phyloP scores from a whole-genome alignment of 2,113 vertebrate genomes.

The Neolamprologus longior region DNA sequence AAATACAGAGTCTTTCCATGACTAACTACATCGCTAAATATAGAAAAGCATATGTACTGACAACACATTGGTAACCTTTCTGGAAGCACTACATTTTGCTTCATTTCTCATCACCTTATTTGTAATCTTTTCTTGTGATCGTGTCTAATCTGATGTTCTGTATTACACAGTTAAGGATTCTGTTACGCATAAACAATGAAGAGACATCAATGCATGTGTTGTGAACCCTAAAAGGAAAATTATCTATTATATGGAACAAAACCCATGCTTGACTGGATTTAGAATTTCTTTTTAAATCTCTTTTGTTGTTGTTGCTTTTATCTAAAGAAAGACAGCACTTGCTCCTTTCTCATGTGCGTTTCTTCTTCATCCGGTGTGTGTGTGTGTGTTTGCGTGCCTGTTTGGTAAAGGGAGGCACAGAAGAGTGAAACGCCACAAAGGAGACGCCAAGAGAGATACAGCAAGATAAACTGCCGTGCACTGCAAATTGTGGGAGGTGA shows the following conservation, averaged over 20 bases:
- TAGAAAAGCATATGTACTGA: neutral
- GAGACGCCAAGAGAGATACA: neutral
- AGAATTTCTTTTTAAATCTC: neutral
- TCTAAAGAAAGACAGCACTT: neutral
- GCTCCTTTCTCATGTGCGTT: neutral
- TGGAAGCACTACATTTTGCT: neutral
- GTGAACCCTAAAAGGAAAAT: neutral
- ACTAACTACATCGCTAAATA: neutral
- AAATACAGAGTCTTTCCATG: neutral
- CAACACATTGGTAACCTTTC: neutral
- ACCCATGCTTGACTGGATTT: neutral
- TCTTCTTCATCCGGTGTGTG: neutral
- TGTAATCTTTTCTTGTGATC: neutral
- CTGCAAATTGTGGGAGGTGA: slow-evolving; percentile 22
- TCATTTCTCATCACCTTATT: neutral
- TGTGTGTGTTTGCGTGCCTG: neutral
- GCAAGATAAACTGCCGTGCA: neutral
- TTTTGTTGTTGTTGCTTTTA: neutral
- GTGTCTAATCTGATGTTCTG: neutral
- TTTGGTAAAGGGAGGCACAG: neutral
- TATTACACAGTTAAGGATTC: neutral
- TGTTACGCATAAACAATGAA: neutral
- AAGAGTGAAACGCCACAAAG: neutral
- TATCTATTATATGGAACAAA: neutral
- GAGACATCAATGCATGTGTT: neutral